Evolutionary conservation across 2,113 vertebrate genomes (phyloP), one percentile per base, ranked within the genome.

Genomic region (Myrmecobius fasciatus): DNA sequence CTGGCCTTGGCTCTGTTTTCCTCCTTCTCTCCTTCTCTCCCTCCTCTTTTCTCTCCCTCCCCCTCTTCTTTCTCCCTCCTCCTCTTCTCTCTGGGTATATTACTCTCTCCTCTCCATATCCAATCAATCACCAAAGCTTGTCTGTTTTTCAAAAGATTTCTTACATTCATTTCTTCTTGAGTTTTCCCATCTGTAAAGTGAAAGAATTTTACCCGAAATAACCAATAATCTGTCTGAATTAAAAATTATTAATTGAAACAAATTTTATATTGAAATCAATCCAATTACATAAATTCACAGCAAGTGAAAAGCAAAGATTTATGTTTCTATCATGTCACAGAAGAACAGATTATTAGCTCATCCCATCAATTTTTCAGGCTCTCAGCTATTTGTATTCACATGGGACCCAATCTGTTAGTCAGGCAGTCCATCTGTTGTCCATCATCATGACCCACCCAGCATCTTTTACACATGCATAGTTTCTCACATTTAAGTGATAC

Each of bases 341-440:
- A 83, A n/a, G 67, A 83, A 83, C n/a, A 83, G n/a, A 83, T 83
- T 83, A 83, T 83, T 83, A 83, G 67, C 67, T 83, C 67, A 83
- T 83, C 67, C n/a, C 67, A 83, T 83, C 67, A 83, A 83, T 83
- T 83, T 83, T 83, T 83, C 36, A 83, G n/a, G 67, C 67, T 83
- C n/a, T 83, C 6, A 83, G 67, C 67, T 83, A 43, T 83, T 83
- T 83, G n/a, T 83, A 43, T 22, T 83, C 67, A 83, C n/a, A 83
- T 24, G 67, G 67, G 67, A 83, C 67, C 17, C 67, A 83, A 83
- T 43, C 67, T 43, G 67, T 43, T 83, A 83, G 36, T 83, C n/a
- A 83, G 67, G 67, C 36, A 83, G n/a, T 83, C 67, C 67, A 83
- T 83, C 67, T 83, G 67, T 83, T 83, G 67, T 83, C 67, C 67